phyloP scores from a whole-genome alignment of 2,888 invertebrate genomes.

The Lochmaea capreae region DNA sequence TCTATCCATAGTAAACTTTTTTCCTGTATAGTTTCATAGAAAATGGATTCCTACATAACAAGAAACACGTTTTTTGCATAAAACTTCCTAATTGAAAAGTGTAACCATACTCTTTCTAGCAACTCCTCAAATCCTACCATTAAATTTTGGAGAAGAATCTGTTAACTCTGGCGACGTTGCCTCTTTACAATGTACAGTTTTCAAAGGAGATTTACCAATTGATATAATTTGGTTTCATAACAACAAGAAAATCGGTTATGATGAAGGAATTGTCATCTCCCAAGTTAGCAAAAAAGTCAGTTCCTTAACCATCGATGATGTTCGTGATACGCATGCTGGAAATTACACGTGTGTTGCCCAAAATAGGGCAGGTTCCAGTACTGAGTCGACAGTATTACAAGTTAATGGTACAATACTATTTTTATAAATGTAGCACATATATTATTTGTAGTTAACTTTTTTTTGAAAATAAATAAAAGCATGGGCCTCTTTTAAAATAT shows the following conservation, averaged over 20 bases:
- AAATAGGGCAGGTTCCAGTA: slow-evolving; percentile 75
- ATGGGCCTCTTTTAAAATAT: slow-evolving; percentile 11
- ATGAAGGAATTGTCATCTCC: slow-evolving; percentile 61
- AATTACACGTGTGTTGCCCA: slow-evolving; percentile 81
- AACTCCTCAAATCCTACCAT: slow-evolving; percentile 68
- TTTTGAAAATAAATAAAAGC: not conserved
- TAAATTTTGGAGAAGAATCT: slow-evolving; percentile 69
- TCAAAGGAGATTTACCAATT: slow-evolving; percentile 78
- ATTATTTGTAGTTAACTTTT: not conserved
- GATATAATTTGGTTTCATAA: slow-evolving; percentile 74
- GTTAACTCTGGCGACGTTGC: slow-evolving; percentile 79
- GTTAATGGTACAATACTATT: slow-evolving; percentile 71
- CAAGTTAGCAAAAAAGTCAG: slow-evolving; percentile 68
- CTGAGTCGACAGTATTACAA: slow-evolving; percentile 72
- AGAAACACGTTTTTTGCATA: too few species aligned
- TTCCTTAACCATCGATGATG: slow-evolving; percentile 73
- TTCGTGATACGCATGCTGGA: slow-evolving; percentile 75
- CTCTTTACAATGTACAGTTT: slow-evolving; percentile 75
- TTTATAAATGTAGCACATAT: not conserved
- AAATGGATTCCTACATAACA: too few species aligned
- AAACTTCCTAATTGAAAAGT: not conserved
- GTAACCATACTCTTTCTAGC: slow-evolving; percentile 31
- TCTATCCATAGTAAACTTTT: not conserved
- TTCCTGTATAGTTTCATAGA: not conserved
- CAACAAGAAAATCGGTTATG: slow-evolving; percentile 60